Evolutionary conservation across 2,888 invertebrate species (phyloP).

Genomic region (Epiblema foenella): DNA sequence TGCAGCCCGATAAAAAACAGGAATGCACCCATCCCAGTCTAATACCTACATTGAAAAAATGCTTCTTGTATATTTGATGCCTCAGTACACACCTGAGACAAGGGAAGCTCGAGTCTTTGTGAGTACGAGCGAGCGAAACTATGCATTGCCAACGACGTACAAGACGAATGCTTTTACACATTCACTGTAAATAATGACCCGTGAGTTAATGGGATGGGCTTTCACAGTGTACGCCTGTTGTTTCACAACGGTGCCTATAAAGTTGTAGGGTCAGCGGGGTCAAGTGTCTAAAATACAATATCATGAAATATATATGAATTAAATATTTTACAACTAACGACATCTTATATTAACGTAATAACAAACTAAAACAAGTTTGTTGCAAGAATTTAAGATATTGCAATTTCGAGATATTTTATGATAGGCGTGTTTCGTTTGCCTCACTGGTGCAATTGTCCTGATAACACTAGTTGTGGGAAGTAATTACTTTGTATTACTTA

Average conservation of each 20-base stretch:
- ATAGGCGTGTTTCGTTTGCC: no score
- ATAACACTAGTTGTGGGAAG: no score
- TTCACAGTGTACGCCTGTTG: not conserved
- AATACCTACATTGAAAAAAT: conserved; percentile 14
- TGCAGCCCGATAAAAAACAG: not conserved
- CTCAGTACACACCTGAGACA: not conserved
- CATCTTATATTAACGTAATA: no score
- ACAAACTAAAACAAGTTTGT: no score
- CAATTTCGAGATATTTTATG: no score
- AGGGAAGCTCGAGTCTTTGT: conserved; percentile 10
- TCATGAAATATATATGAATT: not conserved
- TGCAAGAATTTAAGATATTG: no score
- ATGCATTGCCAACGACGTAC: conserved; percentile 26
- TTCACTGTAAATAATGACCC: conserved; percentile 26
- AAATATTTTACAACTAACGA: not conserved
- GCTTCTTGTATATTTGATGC: conserved; percentile 18
- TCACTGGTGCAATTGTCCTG: no score
- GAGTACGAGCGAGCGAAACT: not conserved
- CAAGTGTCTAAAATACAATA: not conserved
- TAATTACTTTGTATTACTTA: no score
- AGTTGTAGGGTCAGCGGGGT: not conserved
- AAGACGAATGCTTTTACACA: conserved; percentile 18
- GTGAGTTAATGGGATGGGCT: conserved; percentile 23
- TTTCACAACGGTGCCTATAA: not conserved
- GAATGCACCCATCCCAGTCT: not conserved